phyloP scores from a whole-genome alignment of 2,113 vertebrate genomes.

The Microcebus griseorufus region DNA sequence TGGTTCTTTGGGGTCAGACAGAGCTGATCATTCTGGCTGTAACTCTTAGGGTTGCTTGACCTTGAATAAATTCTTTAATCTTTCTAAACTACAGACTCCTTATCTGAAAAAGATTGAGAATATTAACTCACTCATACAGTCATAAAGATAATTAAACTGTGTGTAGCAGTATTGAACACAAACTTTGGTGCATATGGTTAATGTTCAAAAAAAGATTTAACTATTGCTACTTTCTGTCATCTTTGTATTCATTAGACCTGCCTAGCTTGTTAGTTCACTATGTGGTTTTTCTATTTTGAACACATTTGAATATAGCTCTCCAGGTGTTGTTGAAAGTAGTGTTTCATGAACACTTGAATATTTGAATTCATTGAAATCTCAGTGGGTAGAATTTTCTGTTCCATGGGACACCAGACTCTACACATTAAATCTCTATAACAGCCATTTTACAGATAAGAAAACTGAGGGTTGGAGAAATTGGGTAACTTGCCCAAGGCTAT shows the following conservation, averaged over 20 bases:
- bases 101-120: neutral
- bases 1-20: neutral
- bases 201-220: neutral
- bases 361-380: neutral
- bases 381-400: slow-evolving; percentile 18
- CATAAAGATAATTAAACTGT: neutral
- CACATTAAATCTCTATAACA: neutral
- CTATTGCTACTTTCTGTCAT: neutral
- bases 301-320: neutral
- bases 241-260: neutral
- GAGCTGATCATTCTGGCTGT: neutral
- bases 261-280: neutral
- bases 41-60: neutral
- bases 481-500: neutral
- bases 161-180: neutral
- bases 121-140: neutral
- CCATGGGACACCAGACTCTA: neutral
- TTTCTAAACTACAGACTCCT: slow-evolving; percentile 33
- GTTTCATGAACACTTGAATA: neutral
- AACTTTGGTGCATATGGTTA: neutral
- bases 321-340: neutral
- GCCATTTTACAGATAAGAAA: neutral
- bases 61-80: slow-evolving; percentile 18
- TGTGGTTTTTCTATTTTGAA: neutral
- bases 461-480: neutral